Evolutionary conservation across 2,113 vertebrate species (phyloP).

Genomic region (Pongo abelii): DNA sequence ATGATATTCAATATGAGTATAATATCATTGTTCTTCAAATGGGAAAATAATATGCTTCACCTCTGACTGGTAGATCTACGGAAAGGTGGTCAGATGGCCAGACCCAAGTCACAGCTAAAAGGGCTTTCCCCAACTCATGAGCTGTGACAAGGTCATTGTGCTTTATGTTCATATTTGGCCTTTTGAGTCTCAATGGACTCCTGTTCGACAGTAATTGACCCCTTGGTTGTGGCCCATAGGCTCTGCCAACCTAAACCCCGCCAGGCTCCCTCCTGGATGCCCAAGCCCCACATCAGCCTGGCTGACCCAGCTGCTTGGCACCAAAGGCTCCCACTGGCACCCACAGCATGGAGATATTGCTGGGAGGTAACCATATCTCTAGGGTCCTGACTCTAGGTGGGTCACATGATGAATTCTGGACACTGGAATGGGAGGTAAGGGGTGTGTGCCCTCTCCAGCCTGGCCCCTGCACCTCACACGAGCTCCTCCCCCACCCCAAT

Average conservation of each 20-base stretch:
- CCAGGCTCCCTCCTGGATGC: neutral
- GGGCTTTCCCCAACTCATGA: neutral
- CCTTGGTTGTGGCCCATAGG: neutral
- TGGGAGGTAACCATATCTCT: rapidly evolving
- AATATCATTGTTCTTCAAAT: neutral
- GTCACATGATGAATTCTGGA: neutral
- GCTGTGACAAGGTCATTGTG: rapidly evolving
- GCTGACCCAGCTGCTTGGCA: neutral
- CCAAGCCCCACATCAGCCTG: neutral
- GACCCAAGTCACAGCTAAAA: neutral
- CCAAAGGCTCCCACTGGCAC: neutral
- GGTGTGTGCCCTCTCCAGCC: neutral
- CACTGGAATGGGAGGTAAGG: neutral
- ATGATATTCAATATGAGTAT: neutral
- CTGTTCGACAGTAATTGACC: too few relatives aligned
- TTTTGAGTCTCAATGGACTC: neutral
- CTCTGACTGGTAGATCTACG: rapidly evolving
- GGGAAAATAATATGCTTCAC: neutral
- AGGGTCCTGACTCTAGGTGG: neutral
- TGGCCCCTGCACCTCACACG: rapidly evolving
- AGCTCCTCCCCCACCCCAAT: too few relatives aligned
- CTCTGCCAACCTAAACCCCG: too few relatives aligned
- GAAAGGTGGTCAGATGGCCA: neutral
- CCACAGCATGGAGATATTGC: neutral
- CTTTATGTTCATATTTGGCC: neutral